phyloP scores from a whole-genome alignment of 2,113 vertebrate species.

The Prinia subflava region DNA sequence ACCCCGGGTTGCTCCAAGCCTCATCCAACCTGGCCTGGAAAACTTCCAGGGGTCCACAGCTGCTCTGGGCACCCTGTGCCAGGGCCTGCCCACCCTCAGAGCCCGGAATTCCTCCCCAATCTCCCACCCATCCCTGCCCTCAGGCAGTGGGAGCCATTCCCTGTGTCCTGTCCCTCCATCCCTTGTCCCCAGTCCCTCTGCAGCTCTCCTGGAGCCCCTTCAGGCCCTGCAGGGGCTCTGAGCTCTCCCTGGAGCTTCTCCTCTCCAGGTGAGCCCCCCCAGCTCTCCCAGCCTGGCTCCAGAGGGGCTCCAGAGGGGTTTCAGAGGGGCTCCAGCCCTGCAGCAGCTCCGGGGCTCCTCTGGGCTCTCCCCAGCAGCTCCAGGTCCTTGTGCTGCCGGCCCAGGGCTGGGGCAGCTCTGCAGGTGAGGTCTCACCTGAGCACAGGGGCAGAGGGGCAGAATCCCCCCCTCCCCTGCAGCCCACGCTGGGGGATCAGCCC shows the following conservation, averaged over 20 bases:
- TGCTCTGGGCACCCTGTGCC: too few relatives aligned
- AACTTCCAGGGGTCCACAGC: neutral
- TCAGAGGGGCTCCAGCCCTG: neutral
- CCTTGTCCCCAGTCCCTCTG: neutral
- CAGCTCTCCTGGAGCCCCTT: neutral
- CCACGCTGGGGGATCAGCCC: neutral
- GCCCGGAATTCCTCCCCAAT: neutral
- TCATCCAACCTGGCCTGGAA: too few relatives aligned
- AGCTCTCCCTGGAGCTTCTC: neutral
- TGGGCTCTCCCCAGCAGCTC: neutral
- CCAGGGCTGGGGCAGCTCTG: neutral
- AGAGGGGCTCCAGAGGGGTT: neutral
- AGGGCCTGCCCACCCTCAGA: too few relatives aligned
- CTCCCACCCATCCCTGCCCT: neutral
- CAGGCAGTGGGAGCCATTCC: neutral
- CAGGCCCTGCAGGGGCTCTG: neutral
- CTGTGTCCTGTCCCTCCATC: neutral
- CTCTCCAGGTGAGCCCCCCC: rapidly evolving
- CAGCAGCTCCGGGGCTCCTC: rapidly evolving
- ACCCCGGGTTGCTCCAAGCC: too few relatives aligned
- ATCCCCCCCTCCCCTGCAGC: neutral
- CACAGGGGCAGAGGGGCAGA: neutral
- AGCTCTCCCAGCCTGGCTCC: neutral
- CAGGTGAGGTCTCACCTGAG: neutral
- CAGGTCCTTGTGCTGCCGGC: neutral